These are phyloP conservation scores for Lates calcarifer DNA, from an alignment of 2,113 vertebrate species.

Conservation along the genomic window DNA sequence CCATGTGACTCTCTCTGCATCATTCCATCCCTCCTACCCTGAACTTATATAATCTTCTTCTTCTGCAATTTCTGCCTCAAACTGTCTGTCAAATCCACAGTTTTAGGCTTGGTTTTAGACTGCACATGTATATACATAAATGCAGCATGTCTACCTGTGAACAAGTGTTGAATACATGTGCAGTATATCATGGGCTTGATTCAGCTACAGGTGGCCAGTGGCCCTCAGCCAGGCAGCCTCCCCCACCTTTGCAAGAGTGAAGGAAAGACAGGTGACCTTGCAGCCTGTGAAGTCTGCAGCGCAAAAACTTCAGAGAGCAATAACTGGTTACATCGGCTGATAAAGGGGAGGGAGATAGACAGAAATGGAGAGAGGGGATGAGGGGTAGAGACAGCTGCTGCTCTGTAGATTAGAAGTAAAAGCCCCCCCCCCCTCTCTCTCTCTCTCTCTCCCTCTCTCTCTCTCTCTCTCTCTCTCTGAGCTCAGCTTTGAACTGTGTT, in stretches of 20 bases:
- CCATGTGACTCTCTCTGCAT: constrained; percentile 30
- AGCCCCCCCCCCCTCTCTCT: constrained; percentile 48
- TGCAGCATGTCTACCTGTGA: constrained; percentile 14
- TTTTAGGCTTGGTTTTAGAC: neutral
- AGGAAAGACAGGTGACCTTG: constrained; percentile 72
- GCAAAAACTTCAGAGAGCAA: constrained; percentile 65
- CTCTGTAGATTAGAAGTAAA: constrained; percentile 83
- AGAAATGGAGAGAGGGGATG: constrained; percentile 45
- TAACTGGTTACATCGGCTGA: constrained; percentile 66
- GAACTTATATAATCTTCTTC: constrained; percentile 37
- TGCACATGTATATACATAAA: neutral
- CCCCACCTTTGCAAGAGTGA: constrained; percentile 15
- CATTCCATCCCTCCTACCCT: constrained; percentile 18
- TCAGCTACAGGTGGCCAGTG: constrained; percentile 64
- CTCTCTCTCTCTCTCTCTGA: constrained; percentile 28
- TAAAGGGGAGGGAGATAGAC: constrained; percentile 56
- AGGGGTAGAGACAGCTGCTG: constrained; percentile 74
- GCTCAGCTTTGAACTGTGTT: constrained; percentile 65
- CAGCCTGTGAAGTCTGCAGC: constrained; percentile 68
- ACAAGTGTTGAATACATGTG: constrained; percentile 8
- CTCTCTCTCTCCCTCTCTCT: constrained; percentile 1
- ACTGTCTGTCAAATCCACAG: neutral
- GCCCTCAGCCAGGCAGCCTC: constrained; percentile 42
- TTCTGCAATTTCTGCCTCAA: neutral
- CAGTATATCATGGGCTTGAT: constrained; percentile 10